Conservation (phyloP, 2,797 vertebrate genomes). For the Smutsia temminckii region DNA sequence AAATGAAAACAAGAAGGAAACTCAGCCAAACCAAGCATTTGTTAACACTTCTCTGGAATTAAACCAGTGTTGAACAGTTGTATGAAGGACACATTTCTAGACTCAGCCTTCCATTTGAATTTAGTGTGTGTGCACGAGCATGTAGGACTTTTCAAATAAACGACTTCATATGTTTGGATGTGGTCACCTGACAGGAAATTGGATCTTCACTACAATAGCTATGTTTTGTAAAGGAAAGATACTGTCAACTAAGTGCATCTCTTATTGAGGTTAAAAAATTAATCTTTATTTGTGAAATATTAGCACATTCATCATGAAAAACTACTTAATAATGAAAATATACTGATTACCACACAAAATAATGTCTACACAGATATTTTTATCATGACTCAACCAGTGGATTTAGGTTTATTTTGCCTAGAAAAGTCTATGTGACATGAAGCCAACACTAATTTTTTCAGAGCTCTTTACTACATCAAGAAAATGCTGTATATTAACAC, state of each 20-base stretch:
- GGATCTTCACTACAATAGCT: neutral
- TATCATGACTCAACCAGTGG: slow-evolving; percentile 52
- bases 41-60: neutral
- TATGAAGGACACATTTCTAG: neutral
- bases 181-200: neutral
- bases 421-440: slow-evolving; percentile 70
- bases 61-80: neutral
- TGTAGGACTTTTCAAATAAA: neutral
- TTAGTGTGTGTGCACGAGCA: neutral
- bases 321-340: neutral
- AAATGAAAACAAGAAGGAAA: neutral
- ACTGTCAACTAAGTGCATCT: neutral
- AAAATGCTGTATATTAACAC: neutral
- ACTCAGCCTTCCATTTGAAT: neutral
- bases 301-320: neutral
- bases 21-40: neutral
- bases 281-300: neutral
- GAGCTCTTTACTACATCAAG: slow-evolving; percentile 59
- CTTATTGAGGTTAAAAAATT: slow-evolving; percentile 18
- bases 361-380: neutral
- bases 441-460: slow-evolving; percentile 61
- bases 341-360: neutral
- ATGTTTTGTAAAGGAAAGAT: neutral
- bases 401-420: slow-evolving; percentile 76
- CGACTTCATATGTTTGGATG: neutral